Base-by-base conservation (phyloP, 2,888 invertebrate genomes). In the Maniola hyperantus region DNA sequence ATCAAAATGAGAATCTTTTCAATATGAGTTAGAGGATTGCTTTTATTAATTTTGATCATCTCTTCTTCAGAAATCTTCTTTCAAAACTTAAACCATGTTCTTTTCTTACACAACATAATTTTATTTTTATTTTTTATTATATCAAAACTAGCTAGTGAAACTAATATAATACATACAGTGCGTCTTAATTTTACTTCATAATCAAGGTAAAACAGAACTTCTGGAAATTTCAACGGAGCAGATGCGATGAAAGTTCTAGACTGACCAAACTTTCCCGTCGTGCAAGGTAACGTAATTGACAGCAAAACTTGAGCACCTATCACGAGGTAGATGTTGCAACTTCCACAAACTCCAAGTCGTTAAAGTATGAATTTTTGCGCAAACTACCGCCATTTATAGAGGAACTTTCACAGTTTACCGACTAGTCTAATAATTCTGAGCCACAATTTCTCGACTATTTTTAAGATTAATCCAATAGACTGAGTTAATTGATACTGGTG, bases 211-310 rank as follows among this genome's bases (percentile, higher is more conserved):
- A 34, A 59, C 48, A 26, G 53, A 66, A 70, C 72, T 73, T 73
- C 72, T 55, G 66, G 60, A 60, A 46, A 60, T 54, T 69, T 44
- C 63, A 44, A 26, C 46, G 44, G 42, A 66, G 60, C 66, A 65
- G 65, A 65, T 65, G 65, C 65, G 50, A 51, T 63, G 53, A 59
- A 64, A 68, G 62, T 68, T 70, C 48, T 18, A 48, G 48, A 70
- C 69, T 73, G 71, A 69, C 70, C 68, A 70, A 70, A 65, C 65
- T 64, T 72, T 54, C 64, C 72, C 60, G 62, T 68, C 60, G 63
- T 68, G 63, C 69, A 66, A 57, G 55, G 63, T 66, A 71, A 74
- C 73, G 70, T 80, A 78, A 80, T 80, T 79, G 80, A 76, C 78
- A 77, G 75, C 71, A 70, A 74, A 78, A 79, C 75, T 80, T 77